These are phyloP conservation scores for Poicephalus meyeri DNA, from an alignment of 2,113 vertebrate species.

Conservation along the genomic window DNA sequence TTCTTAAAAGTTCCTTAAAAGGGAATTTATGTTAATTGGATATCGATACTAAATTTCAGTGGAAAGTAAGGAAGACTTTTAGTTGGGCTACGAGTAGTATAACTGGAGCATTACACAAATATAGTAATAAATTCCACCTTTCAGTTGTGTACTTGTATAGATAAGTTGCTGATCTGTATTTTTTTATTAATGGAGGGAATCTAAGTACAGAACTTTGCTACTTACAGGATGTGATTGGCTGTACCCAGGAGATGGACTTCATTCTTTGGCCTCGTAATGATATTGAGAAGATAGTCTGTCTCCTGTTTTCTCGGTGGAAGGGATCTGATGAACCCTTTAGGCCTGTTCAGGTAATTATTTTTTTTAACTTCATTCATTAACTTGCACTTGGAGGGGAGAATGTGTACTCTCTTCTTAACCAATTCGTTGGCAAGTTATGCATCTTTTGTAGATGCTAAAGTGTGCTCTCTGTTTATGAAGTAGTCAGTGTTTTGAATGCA, in stretches of 20 bases:
- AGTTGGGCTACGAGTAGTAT: not conserved
- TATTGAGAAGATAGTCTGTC: conserved; percentile 99
- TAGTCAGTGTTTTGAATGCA: not conserved
- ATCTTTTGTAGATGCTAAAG: not conserved
- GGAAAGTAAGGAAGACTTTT: not conserved
- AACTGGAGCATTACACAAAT: not conserved
- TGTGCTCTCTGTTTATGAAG: not conserved
- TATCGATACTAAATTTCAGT: not conserved
- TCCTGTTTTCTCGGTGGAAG: conserved; percentile 99
- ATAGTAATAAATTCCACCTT: not conserved
- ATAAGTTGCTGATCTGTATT: not conserved
- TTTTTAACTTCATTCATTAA: not conserved
- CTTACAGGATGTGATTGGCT: conserved; percentile 94
- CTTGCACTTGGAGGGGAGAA: not conserved
- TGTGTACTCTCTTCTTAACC: not conserved
- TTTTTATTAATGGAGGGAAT: not conserved
- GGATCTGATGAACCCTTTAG: conserved; percentile 95
- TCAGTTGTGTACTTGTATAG: not conserved
- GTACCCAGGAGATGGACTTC: conserved; percentile 99
- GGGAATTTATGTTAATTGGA: not conserved
- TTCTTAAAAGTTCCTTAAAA: not conserved
- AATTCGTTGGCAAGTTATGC: fast-evolving
- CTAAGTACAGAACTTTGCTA: not conserved
- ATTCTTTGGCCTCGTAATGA: conserved; percentile 99
- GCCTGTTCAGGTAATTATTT: conserved; percentile 91